These are phyloP conservation scores for Nanger granti DNA, from an alignment of 2,113 vertebrate species.

Conservation along the genomic window DNA sequence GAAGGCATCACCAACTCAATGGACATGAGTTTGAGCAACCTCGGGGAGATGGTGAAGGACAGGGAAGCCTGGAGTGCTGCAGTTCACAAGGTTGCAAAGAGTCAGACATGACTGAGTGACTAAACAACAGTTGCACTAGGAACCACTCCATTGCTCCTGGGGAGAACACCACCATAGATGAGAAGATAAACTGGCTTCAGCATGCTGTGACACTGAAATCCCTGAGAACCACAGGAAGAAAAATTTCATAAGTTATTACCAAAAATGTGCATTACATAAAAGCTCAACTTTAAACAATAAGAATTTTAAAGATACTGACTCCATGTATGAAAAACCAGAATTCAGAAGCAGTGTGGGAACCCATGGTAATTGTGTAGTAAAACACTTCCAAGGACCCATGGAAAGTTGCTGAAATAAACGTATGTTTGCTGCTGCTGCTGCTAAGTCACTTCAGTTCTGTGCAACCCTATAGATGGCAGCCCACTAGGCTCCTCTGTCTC, in stretches of 20 bases:
- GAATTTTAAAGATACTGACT: neutral
- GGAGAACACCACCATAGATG: neutral
- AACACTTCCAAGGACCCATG: neutral
- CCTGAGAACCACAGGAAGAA: neutral
- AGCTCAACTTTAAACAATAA: neutral
- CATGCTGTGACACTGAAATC: neutral
- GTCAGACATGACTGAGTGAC: neutral
- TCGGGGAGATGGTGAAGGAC: neutral
- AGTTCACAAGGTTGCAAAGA: neutral
- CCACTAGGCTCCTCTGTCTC: too few species aligned
- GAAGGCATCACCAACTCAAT: neutral
- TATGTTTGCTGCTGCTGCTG: neutral
- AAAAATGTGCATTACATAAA: neutral
- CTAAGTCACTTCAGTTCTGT: too few species aligned
- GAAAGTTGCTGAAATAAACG: slow-evolving; percentile 10
- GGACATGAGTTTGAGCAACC: neutral
- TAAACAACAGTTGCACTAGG: neutral
- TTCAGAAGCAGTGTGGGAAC: neutral
- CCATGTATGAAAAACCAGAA: neutral
- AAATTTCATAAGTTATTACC: neutral
- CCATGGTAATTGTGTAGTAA: neutral
- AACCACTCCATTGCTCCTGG: neutral
- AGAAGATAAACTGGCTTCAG: neutral
- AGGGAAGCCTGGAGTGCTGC: neutral
- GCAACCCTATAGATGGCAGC: accelerated